Evolutionary conservation across 2,888 invertebrate species (phyloP), one percentile per base, ranked within the genome.

Genomic region (Antheraea yamamai): DNA sequence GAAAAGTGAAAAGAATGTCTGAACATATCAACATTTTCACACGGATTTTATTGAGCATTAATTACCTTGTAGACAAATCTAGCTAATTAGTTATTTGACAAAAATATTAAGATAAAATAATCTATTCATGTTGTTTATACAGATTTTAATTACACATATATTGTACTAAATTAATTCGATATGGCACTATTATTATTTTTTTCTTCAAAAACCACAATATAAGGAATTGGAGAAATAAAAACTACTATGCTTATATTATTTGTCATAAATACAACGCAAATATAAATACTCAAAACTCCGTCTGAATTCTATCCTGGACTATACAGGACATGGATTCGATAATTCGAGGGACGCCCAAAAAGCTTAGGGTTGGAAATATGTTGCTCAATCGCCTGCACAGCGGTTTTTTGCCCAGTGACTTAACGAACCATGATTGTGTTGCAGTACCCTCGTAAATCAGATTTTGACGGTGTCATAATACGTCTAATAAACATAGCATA

Each of bases 391-490:
- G 85, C 81, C 85, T 84, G 79, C 81, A 81, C 78, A 82, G 80
- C 75, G 79, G 82, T 86, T 84, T 55, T 89, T 88, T 86, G 87
- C 91, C 91, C 85, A 83, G 85, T 81, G 85, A 88, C 89, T 89
- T 92, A 94, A 94, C 92, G 93, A 93, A 93, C 88, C 93, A 83
- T 91, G 89, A 92, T 94, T 94, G 92, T 92, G 87, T 87, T 83
- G 84, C 79, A 85, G 86, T 85, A 86, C 91, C 89, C 92, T 85
- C 84, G 85, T 86, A 87, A 90, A 91, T 90, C 84, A 81, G 92
- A 90, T 92, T 90, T 86, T 85, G 86, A 85, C 84, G 84, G 85
- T 84, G 81, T 85, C 85, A 85, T 90, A 89, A 88, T 88, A 75
- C 79, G 77, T 76, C 84, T 89, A 87, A 90, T 90, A 88, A 88